Percentiles rank a stretch among this genome's conserved stretches.
Conservation (phyloP, 2,797 vertebrate genomes). For the Sebastes oblongus region DNA sequence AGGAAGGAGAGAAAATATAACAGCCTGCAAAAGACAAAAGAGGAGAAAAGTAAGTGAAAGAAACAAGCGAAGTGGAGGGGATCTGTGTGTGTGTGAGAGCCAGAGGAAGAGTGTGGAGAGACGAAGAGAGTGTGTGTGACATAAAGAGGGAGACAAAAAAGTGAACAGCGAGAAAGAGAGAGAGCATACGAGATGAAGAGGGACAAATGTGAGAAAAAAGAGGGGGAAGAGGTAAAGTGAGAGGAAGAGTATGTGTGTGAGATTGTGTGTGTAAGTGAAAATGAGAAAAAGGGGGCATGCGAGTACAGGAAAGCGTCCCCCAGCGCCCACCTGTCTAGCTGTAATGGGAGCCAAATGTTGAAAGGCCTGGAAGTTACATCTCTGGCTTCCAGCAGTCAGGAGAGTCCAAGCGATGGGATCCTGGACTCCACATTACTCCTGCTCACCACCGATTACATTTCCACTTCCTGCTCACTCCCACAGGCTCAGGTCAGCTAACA, state of each 20-base stretch:
- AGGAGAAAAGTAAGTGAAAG: background rate
- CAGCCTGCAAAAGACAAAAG: background rate
- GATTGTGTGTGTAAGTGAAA: slow-evolving; percentile 19
- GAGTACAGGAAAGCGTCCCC: slow-evolving; percentile 33
- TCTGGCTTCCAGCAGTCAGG: slow-evolving; percentile 40
- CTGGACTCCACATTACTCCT: slow-evolving; percentile 26
- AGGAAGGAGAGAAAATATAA: background rate
- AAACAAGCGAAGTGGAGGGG: background rate
- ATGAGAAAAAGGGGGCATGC: background rate
- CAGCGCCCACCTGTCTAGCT: slow-evolving; percentile 79
- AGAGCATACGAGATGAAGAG: background rate
- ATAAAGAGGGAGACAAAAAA: slow-evolving; percentile 1
- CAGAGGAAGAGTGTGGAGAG: slow-evolving; percentile 14
- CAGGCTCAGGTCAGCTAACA: slow-evolving; percentile 2
- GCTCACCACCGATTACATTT: slow-evolving; percentile 16
- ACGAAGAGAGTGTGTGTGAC: slow-evolving; percentile 55
- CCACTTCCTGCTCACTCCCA: slow-evolving; percentile 44
- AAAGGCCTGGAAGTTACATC: slow-evolving; percentile 50
- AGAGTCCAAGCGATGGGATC: slow-evolving; percentile 15
- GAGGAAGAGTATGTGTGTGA: slow-evolving; percentile 49
- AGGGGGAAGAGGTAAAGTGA: slow-evolving; percentile 1
- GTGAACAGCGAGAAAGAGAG: background rate
- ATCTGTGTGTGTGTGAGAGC: background rate
- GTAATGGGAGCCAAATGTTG: slow-evolving; percentile 82
- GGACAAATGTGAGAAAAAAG: slow-evolving; percentile 1